A percentile compares a stretch with the other conserved stretches of the same genome.
These are phyloP conservation scores for Meandrina meandrites DNA, from an alignment of 92 coral and sea anemone species.

Conservation along the genomic window DNA sequence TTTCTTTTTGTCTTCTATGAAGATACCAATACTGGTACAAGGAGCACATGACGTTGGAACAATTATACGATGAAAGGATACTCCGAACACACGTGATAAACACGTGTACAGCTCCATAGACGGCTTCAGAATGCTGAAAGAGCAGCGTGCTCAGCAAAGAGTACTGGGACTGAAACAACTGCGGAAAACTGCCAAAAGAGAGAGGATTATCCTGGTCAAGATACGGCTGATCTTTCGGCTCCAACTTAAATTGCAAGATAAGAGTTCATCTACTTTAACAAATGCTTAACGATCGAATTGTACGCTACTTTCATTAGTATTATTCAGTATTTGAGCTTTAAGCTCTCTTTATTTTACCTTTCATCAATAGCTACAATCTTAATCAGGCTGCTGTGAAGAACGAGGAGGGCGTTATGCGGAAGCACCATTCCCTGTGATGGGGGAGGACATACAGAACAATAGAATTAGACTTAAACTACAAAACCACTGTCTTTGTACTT, in stretches of 20 bases:
- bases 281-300: no score
- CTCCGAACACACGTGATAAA: conserved; percentile 74
- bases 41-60: neutral
- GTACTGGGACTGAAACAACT: conserved; percentile 69
- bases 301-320: no score
- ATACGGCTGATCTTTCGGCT: no score
- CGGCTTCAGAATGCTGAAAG: conserved; percentile 81
- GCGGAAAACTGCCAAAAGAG: conserved; percentile 58
- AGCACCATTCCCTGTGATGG: conserved; percentile 55
- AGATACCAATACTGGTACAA: no score
- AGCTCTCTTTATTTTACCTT: conserved; percentile 22
- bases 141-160: conserved; percentile 69
- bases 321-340: no score
- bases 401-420: conserved; percentile 72
- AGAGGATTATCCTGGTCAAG: neutral
- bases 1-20: no score
- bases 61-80: conserved; percentile 61
- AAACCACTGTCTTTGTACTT: neutral
- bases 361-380: conserved; percentile 8
- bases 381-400: conserved; percentile 62
- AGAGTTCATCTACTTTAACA: no score
- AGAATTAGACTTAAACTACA: neutral
- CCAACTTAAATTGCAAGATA: neutral
- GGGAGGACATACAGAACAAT: neutral
- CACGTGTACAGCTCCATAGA: conserved; percentile 76